Conservation (phyloP, 2,797 vertebrate genomes). For the Danio jaintianensis region DNA sequence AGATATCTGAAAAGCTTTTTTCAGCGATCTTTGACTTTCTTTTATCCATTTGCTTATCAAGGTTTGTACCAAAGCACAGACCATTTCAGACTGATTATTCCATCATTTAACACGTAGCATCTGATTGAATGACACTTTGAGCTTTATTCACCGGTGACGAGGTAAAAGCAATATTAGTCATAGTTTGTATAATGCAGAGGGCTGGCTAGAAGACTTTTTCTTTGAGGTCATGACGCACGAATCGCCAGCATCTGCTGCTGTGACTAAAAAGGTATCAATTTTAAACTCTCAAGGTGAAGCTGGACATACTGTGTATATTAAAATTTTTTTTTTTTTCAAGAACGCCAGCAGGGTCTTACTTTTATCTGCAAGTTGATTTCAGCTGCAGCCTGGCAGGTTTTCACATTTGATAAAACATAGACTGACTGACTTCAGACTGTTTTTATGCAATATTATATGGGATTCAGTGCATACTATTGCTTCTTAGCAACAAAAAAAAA, state of each 20-base stretch:
- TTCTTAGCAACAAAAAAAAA: no score
- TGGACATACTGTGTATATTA: not conserved
- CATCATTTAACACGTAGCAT: not conserved
- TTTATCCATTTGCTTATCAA: slow-evolving; percentile 18
- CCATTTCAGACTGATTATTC: not conserved
- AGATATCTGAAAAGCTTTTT: slow-evolving; percentile 15
- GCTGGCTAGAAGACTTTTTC: not conserved
- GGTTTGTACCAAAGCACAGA: not conserved
- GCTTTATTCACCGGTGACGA: slow-evolving; percentile 2
- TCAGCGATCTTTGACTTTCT: slow-evolving; percentile 1
- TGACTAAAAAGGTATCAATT: not conserved
- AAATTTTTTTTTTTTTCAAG: not conserved
- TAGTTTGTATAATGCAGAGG: not conserved
- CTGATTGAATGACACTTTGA: slow-evolving; percentile 2
- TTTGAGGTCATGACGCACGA: slow-evolving; percentile 10
- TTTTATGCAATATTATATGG: not conserved
- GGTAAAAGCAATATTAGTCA: slow-evolving; percentile 17
- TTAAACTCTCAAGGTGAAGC: slow-evolving; percentile 16
- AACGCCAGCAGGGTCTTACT: not conserved
- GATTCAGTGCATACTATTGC: no score
- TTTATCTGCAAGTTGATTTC: not conserved
- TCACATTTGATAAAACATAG: not conserved
- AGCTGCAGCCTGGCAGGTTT: not conserved
- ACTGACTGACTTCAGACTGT: not conserved
- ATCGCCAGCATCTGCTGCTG: not conserved